Percentiles rank a stretch among this genome's conserved stretches.
These are phyloP conservation scores for Montipora efflorescens DNA, from an alignment of 64 coral and sea anemone species.

Conservation along the genomic window DNA sequence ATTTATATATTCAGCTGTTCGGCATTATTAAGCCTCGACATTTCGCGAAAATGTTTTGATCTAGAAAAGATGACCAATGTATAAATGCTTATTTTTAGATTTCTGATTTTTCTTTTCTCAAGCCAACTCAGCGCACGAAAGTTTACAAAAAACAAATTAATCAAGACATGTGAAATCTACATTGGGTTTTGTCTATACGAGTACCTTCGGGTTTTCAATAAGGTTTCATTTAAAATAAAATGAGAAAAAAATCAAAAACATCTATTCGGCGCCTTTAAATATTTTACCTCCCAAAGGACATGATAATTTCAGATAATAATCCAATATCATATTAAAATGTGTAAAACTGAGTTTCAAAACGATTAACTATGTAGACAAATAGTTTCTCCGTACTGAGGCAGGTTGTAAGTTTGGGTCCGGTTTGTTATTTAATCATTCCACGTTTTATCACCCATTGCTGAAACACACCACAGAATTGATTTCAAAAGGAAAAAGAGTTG, in stretches of 20 bases:
- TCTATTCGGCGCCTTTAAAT: background rate
- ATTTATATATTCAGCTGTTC: conserved; percentile 27
- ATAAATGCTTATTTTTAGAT: conserved; percentile 8
- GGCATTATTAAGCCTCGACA: background rate
- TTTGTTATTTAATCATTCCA: background rate
- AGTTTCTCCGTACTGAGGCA: background rate
- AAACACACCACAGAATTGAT: background rate
- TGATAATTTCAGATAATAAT: background rate
- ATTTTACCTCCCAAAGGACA: background rate
- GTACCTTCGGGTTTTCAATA: conserved; percentile 1
- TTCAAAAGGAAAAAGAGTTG: background rate
- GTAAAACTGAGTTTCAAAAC: background rate
- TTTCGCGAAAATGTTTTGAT: background rate
- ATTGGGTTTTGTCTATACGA: background rate
- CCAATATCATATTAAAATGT: conserved; percentile 16
- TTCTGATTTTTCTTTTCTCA: background rate
- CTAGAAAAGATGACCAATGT: background rate
- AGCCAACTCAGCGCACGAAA: background rate
- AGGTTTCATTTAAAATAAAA: background rate
- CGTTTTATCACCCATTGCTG: background rate
- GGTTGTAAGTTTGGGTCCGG: background rate
- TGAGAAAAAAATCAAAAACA: conserved; percentile 13
- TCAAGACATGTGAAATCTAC: background rate
- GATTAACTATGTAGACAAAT: background rate
- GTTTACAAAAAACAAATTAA: background rate